A percentile compares a stretch with the other conserved stretches of the same genome.
phyloP scores from a whole-genome alignment of 2,113 vertebrate genomes.

The Gasterosteus nipponicus region DNA sequence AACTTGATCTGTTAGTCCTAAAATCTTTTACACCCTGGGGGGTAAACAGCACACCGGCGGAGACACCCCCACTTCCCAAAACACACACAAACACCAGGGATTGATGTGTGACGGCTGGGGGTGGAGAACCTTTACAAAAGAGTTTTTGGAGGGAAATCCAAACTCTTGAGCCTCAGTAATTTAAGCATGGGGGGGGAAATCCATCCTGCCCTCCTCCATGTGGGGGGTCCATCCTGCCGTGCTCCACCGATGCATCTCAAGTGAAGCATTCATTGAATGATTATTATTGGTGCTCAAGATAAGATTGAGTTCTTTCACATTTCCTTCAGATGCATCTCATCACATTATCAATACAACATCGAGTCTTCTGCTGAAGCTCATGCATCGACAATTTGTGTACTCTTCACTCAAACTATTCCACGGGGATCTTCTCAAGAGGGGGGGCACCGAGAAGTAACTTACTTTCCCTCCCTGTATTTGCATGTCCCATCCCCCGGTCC shows the following conservation, averaged over 20 bases:
- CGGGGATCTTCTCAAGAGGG: constrained; percentile 34
- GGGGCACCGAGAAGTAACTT: constrained; percentile 52
- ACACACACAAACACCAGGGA: constrained; percentile 54
- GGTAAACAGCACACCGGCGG: constrained; percentile 60
- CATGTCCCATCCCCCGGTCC: constrained; percentile 43
- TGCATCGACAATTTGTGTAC: constrained; percentile 34
- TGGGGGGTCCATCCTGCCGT: background rate
- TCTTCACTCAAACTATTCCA: constrained; percentile 45
- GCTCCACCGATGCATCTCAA: background rate
- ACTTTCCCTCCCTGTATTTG: constrained; percentile 49
- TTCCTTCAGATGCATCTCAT: constrained; percentile 20
- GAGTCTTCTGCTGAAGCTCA: constrained; percentile 24
- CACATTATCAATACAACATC: constrained; percentile 58
- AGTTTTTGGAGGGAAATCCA: constrained; percentile 79
- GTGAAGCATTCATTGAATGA: constrained; percentile 28
- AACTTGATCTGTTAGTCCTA: constrained; percentile 48
- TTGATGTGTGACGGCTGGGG: constrained; percentile 71
- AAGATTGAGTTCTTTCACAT: constrained; percentile 32
- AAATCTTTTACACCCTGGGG: constrained; percentile 62
- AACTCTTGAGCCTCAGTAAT: constrained; percentile 36
- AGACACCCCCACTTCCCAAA: constrained; percentile 54
- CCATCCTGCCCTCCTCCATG: background rate
- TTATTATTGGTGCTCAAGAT: constrained; percentile 14
- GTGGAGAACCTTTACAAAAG: constrained; percentile 60
- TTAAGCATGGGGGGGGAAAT: constrained; percentile 24